A percentile compares a stretch with the other conserved stretches of the same genome.
Conservation (phyloP, 2,888 invertebrate genomes). For the Malacosoma neustria region DNA sequence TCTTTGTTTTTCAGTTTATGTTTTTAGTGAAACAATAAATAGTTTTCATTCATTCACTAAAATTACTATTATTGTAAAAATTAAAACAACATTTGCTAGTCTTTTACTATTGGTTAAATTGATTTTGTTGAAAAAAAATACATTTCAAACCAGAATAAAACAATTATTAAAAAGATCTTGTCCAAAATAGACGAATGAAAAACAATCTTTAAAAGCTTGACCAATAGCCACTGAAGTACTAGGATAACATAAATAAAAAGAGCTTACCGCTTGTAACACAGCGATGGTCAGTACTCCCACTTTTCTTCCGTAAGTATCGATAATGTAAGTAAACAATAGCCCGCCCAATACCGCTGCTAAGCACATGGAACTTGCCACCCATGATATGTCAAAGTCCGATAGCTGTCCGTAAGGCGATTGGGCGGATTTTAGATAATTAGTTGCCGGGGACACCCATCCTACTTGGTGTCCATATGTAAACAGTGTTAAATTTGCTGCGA, state of each 20-base stretch:
- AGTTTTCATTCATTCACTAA: no score
- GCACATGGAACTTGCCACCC: constrained; percentile 53
- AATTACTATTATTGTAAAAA: no score
- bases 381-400: constrained; percentile 45
- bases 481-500: constrained; percentile 10
- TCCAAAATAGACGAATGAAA: no score
- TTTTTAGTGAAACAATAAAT: no score
- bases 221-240: constrained; percentile 10
- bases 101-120: no score
- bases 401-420: constrained; percentile 43
- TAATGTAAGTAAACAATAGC: constrained; percentile 48
- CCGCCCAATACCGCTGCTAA: constrained; percentile 41
- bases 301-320: constrained; percentile 55
- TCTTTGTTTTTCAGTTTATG: no score
- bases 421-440: constrained; percentile 40
- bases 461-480: constrained; percentile 52
- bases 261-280: constrained; percentile 58
- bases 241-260: constrained; percentile 16
- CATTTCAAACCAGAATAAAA: no score
- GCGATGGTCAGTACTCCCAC: constrained; percentile 50
- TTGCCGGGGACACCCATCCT: constrained; percentile 62
- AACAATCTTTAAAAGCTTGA: no score
- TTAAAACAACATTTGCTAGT: no score
- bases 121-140: no score
- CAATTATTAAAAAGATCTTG: no score